Conservation (phyloP, 2,113 vertebrate genomes). For the Ammodytes dubius region DNA sequence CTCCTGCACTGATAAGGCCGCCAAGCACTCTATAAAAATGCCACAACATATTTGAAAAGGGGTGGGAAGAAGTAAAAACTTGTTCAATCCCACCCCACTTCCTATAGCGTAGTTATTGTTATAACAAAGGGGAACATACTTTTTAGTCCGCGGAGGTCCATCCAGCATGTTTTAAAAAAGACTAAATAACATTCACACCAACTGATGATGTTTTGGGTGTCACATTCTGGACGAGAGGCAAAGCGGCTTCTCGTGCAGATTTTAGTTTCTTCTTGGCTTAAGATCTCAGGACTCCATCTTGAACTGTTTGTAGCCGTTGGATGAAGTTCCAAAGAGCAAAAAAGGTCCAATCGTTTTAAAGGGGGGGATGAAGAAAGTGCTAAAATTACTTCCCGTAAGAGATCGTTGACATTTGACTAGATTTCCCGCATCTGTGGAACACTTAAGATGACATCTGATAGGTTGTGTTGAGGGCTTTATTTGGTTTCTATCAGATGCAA, state of each 20-base stretch:
- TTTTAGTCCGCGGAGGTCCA: not conserved
- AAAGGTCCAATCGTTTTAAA: conserved; percentile 10
- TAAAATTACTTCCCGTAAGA: conserved; percentile 11
- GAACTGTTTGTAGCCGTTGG: conserved; percentile 20
- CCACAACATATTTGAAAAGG: too few relatives aligned
- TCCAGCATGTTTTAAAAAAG: too few relatives aligned
- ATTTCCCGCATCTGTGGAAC: conserved; percentile 1
- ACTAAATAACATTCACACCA: not conserved
- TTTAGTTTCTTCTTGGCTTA: not conserved
- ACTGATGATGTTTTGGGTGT: not conserved
- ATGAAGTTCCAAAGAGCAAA: conserved; percentile 8
- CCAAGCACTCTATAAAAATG: too few relatives aligned
- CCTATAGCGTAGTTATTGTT: too few relatives aligned
- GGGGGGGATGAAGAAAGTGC: conserved; percentile 13
- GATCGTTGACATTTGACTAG: not conserved
- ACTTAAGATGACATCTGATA: conserved; percentile 13
- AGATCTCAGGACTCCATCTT: not conserved
- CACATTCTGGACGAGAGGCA: not conserved
- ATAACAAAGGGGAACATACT: too few relatives aligned
- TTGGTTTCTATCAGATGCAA: not conserved
- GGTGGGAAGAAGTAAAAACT: too few relatives aligned
- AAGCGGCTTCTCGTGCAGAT: not conserved
- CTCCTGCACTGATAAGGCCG: too few relatives aligned
- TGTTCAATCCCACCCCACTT: too few relatives aligned
- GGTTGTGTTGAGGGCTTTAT: not conserved